Percentiles rank a stretch among this genome's conserved stretches.
Conservation (phyloP, 2,888 invertebrate genomes). For the Uloborus plumipes region DNA sequence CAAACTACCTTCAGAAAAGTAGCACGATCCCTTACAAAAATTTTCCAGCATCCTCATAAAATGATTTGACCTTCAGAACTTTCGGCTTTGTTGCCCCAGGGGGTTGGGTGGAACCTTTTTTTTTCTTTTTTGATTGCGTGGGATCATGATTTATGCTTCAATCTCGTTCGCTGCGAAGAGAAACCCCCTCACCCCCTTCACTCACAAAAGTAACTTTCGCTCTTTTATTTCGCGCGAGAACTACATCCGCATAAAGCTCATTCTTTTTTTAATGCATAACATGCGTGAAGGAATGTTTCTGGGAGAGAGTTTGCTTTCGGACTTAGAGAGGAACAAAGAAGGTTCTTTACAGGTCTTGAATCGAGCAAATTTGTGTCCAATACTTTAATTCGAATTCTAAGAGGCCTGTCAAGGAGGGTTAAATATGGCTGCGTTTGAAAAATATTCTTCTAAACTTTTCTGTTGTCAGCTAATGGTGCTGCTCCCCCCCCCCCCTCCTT, state of each 20-base stretch:
- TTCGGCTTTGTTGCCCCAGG: slow-evolving; percentile 46
- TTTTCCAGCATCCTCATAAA: slow-evolving; percentile 50
- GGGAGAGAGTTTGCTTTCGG: slow-evolving; percentile 4
- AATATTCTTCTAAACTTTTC: too few species aligned
- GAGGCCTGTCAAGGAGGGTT: too few species aligned
- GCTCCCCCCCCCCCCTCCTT: too few species aligned
- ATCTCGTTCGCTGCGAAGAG: slow-evolving; percentile 24
- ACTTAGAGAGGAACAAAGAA: slow-evolving; percentile 10
- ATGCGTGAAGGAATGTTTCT: slow-evolving; percentile 54
- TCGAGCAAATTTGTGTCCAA: slow-evolving; percentile 29
- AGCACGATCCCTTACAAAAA: slow-evolving; percentile 19
- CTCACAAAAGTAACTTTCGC: slow-evolving; percentile 49
- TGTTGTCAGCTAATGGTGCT: too few species aligned
- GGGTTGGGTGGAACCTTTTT: slow-evolving; percentile 51
- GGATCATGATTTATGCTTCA: slow-evolving; percentile 63
- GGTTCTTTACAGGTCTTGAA: background rate
- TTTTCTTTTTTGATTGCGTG: slow-evolving; percentile 50
- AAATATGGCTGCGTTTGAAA: too few species aligned
- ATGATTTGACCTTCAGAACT: slow-evolving; percentile 61
- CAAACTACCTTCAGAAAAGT: background rate
- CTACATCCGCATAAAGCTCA: slow-evolving; percentile 53
- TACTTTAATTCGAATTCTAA: slow-evolving; percentile 18
- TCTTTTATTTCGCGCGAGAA: slow-evolving; percentile 26
- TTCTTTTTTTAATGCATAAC: slow-evolving; percentile 33
- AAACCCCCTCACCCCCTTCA: slow-evolving; percentile 12